These are phyloP conservation scores for Nansenia antarctica DNA, from an alignment of 2,113 vertebrate species.

Conservation along the genomic window DNA sequence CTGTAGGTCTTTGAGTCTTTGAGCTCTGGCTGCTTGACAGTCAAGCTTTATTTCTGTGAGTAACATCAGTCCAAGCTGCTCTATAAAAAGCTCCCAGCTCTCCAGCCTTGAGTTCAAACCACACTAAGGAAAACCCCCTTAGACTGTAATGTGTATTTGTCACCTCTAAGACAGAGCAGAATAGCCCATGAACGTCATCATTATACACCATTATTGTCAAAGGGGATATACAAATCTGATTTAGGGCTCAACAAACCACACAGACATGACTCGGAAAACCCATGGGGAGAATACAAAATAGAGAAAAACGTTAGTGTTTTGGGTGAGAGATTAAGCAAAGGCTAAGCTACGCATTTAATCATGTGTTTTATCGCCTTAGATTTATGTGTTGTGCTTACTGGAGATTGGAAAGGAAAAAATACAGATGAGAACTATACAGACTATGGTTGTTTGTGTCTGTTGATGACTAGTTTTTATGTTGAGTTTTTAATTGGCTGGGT, in stretches of 20 bases:
- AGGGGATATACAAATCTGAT: slow-evolving; percentile 37
- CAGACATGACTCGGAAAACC: slow-evolving; percentile 33
- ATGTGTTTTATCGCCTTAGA: slow-evolving; percentile 22
- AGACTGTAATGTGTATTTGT: slow-evolving; percentile 4
- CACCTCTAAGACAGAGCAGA: slow-evolving; percentile 5
- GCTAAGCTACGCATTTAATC: slow-evolving; percentile 33
- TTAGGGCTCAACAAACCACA: slow-evolving; percentile 42
- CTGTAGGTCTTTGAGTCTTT: too few relatives aligned
- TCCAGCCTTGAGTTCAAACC: background rate
- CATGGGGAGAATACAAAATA: slow-evolving; percentile 30
- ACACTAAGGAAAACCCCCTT: background rate
- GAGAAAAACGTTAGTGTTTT: background rate
- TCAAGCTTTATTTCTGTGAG: background rate
- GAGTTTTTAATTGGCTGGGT: background rate
- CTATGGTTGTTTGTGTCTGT: background rate
- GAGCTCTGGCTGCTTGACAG: background rate
- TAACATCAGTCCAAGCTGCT: background rate
- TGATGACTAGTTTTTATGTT: slow-evolving; percentile 1
- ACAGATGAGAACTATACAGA: background rate
- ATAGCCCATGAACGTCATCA: slow-evolving; percentile 14
- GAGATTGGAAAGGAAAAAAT: slow-evolving; percentile 23
- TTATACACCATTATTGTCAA: slow-evolving; percentile 29
- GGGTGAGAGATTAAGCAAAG: slow-evolving; percentile 29
- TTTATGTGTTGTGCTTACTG: slow-evolving; percentile 18
- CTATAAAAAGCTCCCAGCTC: background rate